Evolutionary conservation across 2,888 invertebrate genomes (phyloP).

Genomic region (Tenodera sinensis): DNA sequence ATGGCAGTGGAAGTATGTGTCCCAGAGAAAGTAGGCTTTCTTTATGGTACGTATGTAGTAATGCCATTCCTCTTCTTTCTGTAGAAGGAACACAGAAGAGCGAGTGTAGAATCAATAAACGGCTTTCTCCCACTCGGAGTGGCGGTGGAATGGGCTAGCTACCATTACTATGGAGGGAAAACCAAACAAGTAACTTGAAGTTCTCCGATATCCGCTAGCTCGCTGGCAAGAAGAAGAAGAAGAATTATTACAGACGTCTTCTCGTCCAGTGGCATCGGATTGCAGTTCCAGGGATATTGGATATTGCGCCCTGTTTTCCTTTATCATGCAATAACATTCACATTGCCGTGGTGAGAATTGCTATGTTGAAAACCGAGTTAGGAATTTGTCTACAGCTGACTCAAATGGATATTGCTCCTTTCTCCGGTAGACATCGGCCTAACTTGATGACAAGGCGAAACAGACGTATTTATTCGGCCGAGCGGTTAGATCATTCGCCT

Average conservation of each 20-base stretch:
- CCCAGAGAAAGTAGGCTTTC: neutral
- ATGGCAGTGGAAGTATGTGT: too few relatives aligned
- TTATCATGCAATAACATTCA: neutral
- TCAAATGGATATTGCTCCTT: neutral
- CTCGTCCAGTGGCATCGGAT: neutral
- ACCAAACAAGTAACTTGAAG: neutral
- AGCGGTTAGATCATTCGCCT: too few relatives aligned
- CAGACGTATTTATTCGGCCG: too few relatives aligned
- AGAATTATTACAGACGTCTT: slow-evolving; percentile 3
- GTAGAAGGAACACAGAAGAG: neutral
- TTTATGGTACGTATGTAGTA: neutral
- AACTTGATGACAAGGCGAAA: too few relatives aligned
- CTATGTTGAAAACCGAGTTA: neutral
- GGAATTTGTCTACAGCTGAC: neutral
- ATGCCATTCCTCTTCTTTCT: neutral
- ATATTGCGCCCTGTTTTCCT: neutral
- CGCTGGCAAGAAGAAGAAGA: neutral
- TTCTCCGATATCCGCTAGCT: neutral
- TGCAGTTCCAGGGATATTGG: neutral
- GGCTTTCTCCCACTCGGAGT: neutral
- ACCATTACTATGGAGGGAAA: slow-evolving; percentile 5
- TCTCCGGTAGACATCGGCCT: neutral
- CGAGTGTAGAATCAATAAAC: slow-evolving; percentile 12
- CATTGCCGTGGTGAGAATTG: neutral
- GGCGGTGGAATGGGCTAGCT: neutral